Conservation (phyloP, 2,797 vertebrate species). For the Rallus crepitans region DNA sequence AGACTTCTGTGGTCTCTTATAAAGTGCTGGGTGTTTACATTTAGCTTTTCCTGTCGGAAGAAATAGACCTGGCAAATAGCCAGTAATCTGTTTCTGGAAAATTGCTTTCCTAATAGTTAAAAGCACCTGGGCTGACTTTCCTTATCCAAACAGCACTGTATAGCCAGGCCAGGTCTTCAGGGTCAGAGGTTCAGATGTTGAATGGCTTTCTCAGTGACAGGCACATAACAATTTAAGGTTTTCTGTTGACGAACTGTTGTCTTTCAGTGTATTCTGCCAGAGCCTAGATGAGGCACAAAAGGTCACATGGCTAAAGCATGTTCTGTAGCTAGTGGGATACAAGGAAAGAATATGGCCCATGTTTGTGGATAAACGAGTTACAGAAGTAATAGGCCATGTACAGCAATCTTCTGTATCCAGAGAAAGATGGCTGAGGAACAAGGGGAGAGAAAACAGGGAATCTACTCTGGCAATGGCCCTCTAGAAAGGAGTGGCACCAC, state of each 20-base stretch:
- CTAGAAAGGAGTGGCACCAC: background rate
- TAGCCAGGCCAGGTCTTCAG: background rate
- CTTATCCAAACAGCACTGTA: conserved; percentile 5
- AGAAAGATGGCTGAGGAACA: background rate
- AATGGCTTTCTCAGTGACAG: background rate
- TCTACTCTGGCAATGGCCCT: background rate
- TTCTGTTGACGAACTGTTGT: background rate
- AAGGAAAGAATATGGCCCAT: background rate
- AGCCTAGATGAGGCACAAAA: background rate
- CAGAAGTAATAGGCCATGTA: background rate
- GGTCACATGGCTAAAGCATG: background rate
- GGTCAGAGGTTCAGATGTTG: background rate
- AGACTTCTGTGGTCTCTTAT: conserved; percentile 7
- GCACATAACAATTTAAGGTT: background rate
- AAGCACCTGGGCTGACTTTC: conserved; percentile 17
- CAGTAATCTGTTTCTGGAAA: conserved; percentile 32
- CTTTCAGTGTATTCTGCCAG: background rate
- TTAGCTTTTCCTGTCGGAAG: conserved; percentile 37
- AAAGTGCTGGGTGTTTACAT: conserved; percentile 45
- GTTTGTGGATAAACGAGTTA: background rate
- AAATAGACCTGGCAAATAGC: conserved; percentile 6
- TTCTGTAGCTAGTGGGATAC: background rate
- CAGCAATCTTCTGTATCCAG: background rate
- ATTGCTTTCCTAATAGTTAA: conserved; percentile 2
- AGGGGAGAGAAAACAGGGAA: background rate